Base-by-base conservation (phyloP, 2,888 invertebrate genomes). In the Halictus ligatus region DNA sequence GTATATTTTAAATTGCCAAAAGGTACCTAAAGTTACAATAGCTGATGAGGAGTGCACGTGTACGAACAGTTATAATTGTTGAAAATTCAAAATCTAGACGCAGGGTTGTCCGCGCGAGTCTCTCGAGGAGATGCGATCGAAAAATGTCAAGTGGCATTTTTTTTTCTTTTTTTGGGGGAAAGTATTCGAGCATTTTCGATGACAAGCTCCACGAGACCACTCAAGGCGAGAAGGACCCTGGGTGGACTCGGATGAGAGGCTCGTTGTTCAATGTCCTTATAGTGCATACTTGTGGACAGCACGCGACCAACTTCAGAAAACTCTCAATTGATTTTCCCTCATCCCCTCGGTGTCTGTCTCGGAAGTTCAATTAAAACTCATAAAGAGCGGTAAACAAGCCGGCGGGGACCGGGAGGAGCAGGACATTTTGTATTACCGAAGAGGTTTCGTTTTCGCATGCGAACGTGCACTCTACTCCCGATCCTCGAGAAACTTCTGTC, bases 241-340 rank as follows among this genome's bases (percentile, higher is more conserved):
- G n/a, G 12, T 71, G 40, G n/a, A 43, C 71, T 43, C 43, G n/a
- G 71, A 25, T n/a, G 43, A 71, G 71, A 71, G 71, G n/a, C 69
- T 40, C 69, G 40, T 69, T 69, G 69, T 69, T 69, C 69, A 40
- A 21, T n/a, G 69, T 71, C 43, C 71, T 71, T 71, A n/a, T 71
- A 43, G 43, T 7, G 71, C 71, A 40, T n/a, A 43, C 43, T 71
- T 43, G 43, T 71, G 21, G 43, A 71, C 40, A 69, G 10, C 40
- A 69, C 40, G 69, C 69, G 40, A 40, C 71, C 21, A 40, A 71
- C 71, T 71, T 43, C 1, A n/a, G 40, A 71, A 69, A 40, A 40
- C 71, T 40, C 71, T 43, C 71, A 6, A 40, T 71, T 71, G 71
- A 71, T 71, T 43, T n/a, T 25, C 18, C 18, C 43, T 43, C 43